A percentile compares a stretch with the other conserved stretches of the same genome.
Conservation (phyloP, 1,140 invertebrate species). For the Adoxophyes honmai region DNA sequence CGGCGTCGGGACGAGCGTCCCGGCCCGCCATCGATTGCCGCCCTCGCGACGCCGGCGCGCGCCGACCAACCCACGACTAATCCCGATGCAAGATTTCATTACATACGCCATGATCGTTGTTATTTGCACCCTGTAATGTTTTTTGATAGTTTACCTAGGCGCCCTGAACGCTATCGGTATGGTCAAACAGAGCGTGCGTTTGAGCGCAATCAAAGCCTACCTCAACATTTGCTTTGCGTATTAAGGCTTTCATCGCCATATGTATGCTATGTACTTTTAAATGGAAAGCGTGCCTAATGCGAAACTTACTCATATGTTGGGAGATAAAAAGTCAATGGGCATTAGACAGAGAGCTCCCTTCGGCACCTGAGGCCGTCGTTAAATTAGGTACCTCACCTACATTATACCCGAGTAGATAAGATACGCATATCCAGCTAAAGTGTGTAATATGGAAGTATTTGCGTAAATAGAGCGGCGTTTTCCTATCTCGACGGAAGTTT, state of each 20-base stretch:
- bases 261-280: neutral
- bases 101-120: slow-evolving; percentile 71
- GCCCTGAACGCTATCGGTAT: slow-evolving; percentile 28
- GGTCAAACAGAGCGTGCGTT: slow-evolving; percentile 4
- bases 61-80: slow-evolving; percentile 55
- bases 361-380: neutral
- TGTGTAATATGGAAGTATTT: slow-evolving; percentile 2
- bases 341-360: slow-evolving; percentile 9
- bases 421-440: slow-evolving; percentile 1
- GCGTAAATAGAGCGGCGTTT: slow-evolving; percentile 6
- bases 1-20: slow-evolving; percentile 59
- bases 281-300: neutral
- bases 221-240: slow-evolving; percentile 4
- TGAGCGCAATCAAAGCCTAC: neutral
- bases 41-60: slow-evolving; percentile 61
- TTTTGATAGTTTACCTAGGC: slow-evolving; percentile 71
- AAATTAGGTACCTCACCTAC: slow-evolving; percentile 1
- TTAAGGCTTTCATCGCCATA: too few relatives aligned
- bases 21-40: slow-evolving; percentile 66
- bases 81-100: slow-evolving; percentile 72
- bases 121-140: slow-evolving; percentile 75
- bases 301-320: neutral
- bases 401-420: slow-evolving; percentile 12
- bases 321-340: slow-evolving; percentile 4
- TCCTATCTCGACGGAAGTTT: slow-evolving; percentile 13